phyloP scores from a whole-genome alignment of 1,140 invertebrate genomes.

The Magallana gigas region DNA sequence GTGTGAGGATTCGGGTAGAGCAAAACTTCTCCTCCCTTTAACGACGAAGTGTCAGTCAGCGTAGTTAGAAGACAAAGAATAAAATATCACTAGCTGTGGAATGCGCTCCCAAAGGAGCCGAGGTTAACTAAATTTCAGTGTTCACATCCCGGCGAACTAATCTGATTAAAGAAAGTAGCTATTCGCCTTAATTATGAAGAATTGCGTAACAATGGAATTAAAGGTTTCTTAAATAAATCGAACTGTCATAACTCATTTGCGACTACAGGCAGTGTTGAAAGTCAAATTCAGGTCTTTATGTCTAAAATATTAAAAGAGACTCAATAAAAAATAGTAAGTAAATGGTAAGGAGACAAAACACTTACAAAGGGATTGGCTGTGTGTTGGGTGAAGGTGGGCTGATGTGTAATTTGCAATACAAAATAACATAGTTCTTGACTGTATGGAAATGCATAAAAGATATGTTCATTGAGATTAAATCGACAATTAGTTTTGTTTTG shows the following conservation, averaged over 20 bases:
- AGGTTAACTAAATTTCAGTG: slow-evolving; percentile 26
- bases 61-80: background rate
- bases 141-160: background rate
- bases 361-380: no score
- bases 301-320: no score
- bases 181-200: slow-evolving; percentile 15
- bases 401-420: no score
- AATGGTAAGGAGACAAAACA: no score
- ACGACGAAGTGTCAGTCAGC: background rate
- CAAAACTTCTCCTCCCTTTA: background rate
- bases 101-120: background rate
- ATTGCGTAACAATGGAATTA: background rate
- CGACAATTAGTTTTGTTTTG: no score
- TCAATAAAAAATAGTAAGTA: no score
- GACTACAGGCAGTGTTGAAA: no score
- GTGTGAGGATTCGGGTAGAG: slow-evolving; percentile 9
- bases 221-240: background rate
- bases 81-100: background rate
- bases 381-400: no score
- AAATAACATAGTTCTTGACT: no score
- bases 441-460: no score
- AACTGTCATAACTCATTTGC: slow-evolving; percentile 5
- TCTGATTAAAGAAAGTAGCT: slow-evolving; percentile 6
- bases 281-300: no score
- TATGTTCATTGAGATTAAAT: no score